Conservation (phyloP, 2,797 vertebrate species). For the Microchirus variegatus region DNA sequence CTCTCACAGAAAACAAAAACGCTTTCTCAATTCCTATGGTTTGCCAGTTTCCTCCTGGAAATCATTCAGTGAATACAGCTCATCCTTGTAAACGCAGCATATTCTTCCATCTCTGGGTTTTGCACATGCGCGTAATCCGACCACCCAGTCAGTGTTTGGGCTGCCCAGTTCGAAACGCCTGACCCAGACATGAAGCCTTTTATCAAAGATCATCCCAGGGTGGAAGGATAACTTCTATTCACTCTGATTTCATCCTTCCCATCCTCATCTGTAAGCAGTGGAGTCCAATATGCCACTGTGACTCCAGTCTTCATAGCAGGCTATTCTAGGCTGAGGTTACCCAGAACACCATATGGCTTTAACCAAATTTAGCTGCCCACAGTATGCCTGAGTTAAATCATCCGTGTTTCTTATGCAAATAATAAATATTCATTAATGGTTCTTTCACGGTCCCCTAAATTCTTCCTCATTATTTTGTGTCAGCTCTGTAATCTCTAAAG, state of each 20-base stretch:
- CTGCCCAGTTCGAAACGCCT: constrained; percentile 20
- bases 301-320: constrained; percentile 64
- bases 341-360: constrained; percentile 71
- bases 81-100: constrained; percentile 42
- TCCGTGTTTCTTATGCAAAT: constrained; percentile 75
- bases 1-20: constrained; percentile 52
- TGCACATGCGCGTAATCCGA: constrained; percentile 33
- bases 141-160: constrained; percentile 47
- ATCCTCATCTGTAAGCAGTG: constrained; percentile 62
- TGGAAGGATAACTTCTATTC: constrained; percentile 46
- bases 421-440: constrained; percentile 82
- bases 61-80: constrained; percentile 48
- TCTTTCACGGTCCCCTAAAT: constrained; percentile 68
- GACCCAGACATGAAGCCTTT: constrained; percentile 35
- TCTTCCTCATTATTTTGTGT: constrained; percentile 76
- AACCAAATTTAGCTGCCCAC: constrained; percentile 74
- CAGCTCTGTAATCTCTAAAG: constrained; percentile 69
- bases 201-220: constrained; percentile 41
- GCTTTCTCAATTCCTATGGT: constrained; percentile 27
- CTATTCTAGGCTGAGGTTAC: constrained; percentile 78
- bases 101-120: constrained; percentile 25
- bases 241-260: constrained; percentile 50
- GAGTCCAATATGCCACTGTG: constrained; percentile 59
- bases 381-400: constrained; percentile 75
- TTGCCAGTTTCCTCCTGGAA: constrained; percentile 60